Base-by-base conservation (phyloP, 1,140 invertebrate genomes). In the Heterodera schachtii region DNA sequence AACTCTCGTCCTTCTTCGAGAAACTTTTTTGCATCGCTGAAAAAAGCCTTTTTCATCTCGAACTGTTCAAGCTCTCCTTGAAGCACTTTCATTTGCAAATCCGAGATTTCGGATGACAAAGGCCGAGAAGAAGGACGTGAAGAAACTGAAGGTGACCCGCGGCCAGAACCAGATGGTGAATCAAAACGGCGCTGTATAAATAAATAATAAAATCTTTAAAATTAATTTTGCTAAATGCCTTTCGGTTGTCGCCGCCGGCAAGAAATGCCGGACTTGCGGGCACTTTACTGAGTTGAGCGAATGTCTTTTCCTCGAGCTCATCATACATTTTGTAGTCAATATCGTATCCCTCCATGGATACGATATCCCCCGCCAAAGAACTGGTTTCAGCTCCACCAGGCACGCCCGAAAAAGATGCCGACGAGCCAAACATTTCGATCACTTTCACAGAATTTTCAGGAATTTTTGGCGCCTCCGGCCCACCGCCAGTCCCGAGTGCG, bases 381-480 rank as follows among this genome's bases (percentile, higher is more conserved):
- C 69, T 16, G 8, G 69, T 43, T 71, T 71, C 69, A 16, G 44
- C 31, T 9, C 69, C 69, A 43, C 69, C 44, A 16, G 69, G 69
- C 8, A 71, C 69, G 16, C 69, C 69, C 9, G 8, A 9, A 16
- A 71, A 71, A 7, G 69, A 41, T 9, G 69, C 69, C 31, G 69
- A 71, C 8, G 8, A 9, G 31, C 69, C 69, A 71, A 71, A 71
- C 69, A 71, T 71, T 46, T 2, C 69, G 13, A 71, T 71, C 44
- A 71, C 69, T 71, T 71, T 71, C 44, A 13, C 3, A 8, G 69
- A 41, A 16, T 8, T 9, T 9, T 46, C 69, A 71, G 69, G 16
- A 71, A 71, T 71, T 43, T 46, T 71, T 52, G 49, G 49, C 44
- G 69, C 31, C 13, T 41, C 31, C 8, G 69, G 69, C 16, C 69